Percentiles rank a stretch among this genome's conserved stretches.
Conservation (phyloP, 2,797 vertebrate genomes). For the Chanos chanos region DNA sequence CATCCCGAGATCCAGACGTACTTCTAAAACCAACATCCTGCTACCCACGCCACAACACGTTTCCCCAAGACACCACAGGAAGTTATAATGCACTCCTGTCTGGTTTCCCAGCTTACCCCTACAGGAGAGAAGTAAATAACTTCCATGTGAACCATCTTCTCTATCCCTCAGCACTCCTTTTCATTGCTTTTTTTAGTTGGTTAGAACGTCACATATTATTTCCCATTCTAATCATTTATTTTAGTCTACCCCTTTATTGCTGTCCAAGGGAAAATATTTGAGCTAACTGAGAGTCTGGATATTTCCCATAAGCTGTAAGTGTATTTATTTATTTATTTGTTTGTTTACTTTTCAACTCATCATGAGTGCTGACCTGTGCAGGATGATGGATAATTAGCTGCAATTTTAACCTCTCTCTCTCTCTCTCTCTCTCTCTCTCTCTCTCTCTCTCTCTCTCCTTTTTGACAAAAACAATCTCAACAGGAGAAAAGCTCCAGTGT, state of each 20-base stretch:
- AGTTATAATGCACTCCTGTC: neutral
- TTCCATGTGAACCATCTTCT: constrained; percentile 7
- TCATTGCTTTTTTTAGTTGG: constrained; percentile 11
- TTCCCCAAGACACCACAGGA: neutral
- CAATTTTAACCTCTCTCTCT: constrained; percentile 15
- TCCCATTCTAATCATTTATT: neutral
- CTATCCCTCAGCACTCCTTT: neutral
- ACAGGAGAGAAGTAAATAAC: constrained; percentile 19
- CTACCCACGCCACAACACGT: constrained; percentile 2
- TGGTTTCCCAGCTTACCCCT: neutral
- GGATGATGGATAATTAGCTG: constrained; percentile 10
- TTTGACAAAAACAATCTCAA: constrained; percentile 9
- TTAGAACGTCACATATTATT: neutral
- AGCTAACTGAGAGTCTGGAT: constrained; percentile 4
- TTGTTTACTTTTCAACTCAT: neutral
- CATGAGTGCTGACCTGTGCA: constrained; percentile 5
- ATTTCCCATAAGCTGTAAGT: no score
- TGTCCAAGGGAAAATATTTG: constrained; percentile 1
- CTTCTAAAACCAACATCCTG: no score
- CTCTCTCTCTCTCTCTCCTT: no score
- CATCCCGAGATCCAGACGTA: no score
- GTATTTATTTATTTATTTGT: constrained; percentile 11
- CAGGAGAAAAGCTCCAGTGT: neutral
- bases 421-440: no score
- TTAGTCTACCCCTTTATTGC: neutral